phyloP scores from a whole-genome alignment of 2,113 vertebrate species.

The Oenanthe oenanthe region DNA sequence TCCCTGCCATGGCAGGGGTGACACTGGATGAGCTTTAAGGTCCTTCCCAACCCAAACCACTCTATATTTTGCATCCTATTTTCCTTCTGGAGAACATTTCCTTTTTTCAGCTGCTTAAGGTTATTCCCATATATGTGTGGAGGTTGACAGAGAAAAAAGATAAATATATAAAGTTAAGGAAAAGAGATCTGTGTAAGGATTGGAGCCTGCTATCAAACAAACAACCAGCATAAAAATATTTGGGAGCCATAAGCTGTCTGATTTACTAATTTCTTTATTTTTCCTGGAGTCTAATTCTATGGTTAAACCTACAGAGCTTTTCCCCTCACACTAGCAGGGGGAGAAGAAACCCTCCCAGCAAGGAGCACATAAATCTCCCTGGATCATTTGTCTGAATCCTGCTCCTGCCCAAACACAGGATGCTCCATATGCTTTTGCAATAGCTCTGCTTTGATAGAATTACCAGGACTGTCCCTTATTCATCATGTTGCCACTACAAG shows the following conservation, averaged over 20 bases:
- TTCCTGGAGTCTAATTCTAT: not conserved
- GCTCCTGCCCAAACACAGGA: not conserved
- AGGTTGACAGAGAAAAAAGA: not conserved
- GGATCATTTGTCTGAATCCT: not conserved
- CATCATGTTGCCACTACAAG: constrained; percentile 54
- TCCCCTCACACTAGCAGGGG: not conserved
- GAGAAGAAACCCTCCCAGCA: not conserved
- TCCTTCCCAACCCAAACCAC: no score
- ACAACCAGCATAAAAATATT: not conserved
- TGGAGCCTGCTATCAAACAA: not conserved
- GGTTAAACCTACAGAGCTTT: not conserved
- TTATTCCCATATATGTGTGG: not conserved
- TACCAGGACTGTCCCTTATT: constrained; percentile 50
- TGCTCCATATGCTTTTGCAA: constrained; percentile 52
- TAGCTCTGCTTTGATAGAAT: constrained; percentile 39
- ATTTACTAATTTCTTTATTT: not conserved
- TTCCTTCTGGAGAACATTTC: not conserved
- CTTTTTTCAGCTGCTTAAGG: not conserved
- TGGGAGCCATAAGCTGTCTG: not conserved
- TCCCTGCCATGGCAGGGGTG: no score
- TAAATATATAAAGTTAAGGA: not conserved
- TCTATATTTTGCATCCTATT: not conserved
- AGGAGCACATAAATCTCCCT: not conserved
- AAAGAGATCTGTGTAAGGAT: not conserved
- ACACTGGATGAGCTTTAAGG: no score